A percentile compares a stretch with the other conserved stretches of the same genome.
Evolutionary conservation across 2,113 vertebrate genomes (phyloP).

Genomic region (Cynoglossus semilaevis): DNA sequence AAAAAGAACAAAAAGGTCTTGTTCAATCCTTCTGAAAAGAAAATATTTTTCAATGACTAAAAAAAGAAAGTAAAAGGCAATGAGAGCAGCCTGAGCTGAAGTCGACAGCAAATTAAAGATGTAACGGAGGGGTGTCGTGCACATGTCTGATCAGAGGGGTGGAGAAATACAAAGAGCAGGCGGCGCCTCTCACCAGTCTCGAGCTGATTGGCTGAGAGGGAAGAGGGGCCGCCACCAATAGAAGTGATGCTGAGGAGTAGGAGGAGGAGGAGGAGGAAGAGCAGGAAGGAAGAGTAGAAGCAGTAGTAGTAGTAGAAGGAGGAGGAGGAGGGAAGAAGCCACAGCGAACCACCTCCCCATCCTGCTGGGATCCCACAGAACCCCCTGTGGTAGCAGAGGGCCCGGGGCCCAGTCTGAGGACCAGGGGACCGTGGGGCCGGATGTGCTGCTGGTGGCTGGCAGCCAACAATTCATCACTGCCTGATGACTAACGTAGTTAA

Average conservation of each 20-base stretch:
- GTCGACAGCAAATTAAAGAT: slow-evolving; percentile 26
- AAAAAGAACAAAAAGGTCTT: too few species aligned
- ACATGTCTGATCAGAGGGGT: slow-evolving; percentile 19
- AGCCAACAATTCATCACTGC: slow-evolving; percentile 69
- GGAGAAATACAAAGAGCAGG: slow-evolving; percentile 42
- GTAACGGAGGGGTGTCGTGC: slow-evolving; percentile 25
- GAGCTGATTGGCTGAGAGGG: slow-evolving; percentile 72
- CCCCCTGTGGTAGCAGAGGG: slow-evolving; percentile 57
- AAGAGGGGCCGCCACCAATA: slow-evolving; percentile 72
- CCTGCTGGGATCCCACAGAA: slow-evolving; percentile 60
- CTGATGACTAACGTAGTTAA: slow-evolving; percentile 69
- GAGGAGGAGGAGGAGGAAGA: slow-evolving; percentile 68
- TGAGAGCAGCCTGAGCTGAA: slow-evolving; percentile 28
- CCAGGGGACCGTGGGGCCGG: slow-evolving; percentile 57
- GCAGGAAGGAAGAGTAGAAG: slow-evolving; percentile 65
- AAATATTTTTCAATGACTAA: not conserved
- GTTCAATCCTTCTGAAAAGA: too few species aligned
- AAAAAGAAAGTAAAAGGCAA: not conserved
- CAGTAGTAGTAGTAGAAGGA: slow-evolving; percentile 64
- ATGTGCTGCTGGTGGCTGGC: slow-evolving; percentile 56
- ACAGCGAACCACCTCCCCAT: slow-evolving; percentile 62
- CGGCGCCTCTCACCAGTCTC: slow-evolving; percentile 78
- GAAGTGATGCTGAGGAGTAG: slow-evolving; percentile 64
- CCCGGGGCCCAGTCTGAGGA: slow-evolving; percentile 65
- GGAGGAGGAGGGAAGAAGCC: slow-evolving; percentile 63